These are phyloP conservation scores for Endomychus coccineus DNA, from an alignment of 2,888 invertebrate genomes.

Conservation along the genomic window DNA sequence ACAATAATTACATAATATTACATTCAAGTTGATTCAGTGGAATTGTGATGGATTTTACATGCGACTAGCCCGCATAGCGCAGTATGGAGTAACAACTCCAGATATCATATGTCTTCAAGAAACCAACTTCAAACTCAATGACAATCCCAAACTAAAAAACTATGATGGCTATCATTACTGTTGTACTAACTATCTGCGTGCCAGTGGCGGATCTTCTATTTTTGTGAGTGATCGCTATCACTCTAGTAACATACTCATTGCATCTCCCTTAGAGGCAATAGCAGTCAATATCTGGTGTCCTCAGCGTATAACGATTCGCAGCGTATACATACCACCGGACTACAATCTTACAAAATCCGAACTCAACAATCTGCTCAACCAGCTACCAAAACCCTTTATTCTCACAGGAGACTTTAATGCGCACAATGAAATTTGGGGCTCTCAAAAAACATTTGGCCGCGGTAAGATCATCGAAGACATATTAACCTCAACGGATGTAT, in stretches of 20 bases:
- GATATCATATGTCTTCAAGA: too few relatives aligned
- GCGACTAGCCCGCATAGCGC: slow-evolving; percentile 7
- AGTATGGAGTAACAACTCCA: not conserved
- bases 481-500: not conserved
- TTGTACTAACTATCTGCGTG: too few relatives aligned
- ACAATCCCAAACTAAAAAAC: slow-evolving; percentile 3
- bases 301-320: not conserved
- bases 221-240: too few relatives aligned
- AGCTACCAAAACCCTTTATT: slow-evolving; percentile 5
- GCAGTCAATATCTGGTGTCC: slow-evolving; percentile 6
- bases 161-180: slow-evolving; percentile 5
- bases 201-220: too few relatives aligned
- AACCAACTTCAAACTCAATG: too few relatives aligned
- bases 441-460: slow-evolving; percentile 5
- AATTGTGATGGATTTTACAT: slow-evolving; percentile 9
- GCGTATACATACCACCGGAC: slow-evolving; percentile 5
- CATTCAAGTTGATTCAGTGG: slow-evolving; percentile 5
- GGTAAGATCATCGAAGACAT: slow-evolving; percentile 7
- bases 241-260: too few relatives aligned
- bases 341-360: slow-evolving; percentile 2
- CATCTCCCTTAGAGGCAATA: not conserved
- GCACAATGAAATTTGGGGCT: slow-evolving; percentile 2
- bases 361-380: slow-evolving; percentile 1
- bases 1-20: not conserved
- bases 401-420: slow-evolving; percentile 7